phyloP scores from a whole-genome alignment of 2,888 invertebrate species.

The Disparrhopalites patrizii region DNA sequence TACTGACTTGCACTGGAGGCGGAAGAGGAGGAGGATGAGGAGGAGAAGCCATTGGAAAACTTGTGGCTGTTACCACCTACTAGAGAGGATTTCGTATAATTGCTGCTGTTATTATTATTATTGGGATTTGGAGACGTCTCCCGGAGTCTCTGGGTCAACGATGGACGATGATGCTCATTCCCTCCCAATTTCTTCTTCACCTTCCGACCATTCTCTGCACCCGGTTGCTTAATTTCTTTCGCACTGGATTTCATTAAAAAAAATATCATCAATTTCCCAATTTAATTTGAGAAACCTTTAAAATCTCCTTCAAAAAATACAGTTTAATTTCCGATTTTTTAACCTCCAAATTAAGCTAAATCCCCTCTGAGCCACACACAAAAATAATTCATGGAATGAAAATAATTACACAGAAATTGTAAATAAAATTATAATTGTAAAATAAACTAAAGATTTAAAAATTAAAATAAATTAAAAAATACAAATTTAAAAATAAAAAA shows the following conservation, averaged over 20 bases:
- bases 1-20: slow-evolving; percentile 15
- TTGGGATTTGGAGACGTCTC: slow-evolving; percentile 42
- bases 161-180: slow-evolving; percentile 16
- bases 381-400: too few relatives aligned
- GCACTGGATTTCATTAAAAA: slow-evolving; percentile 62
- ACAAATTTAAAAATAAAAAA: too few relatives aligned
- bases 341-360: too few relatives aligned
- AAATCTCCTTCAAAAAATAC: slow-evolving; percentile 2
- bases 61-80: slow-evolving; percentile 33
- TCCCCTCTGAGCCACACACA: too few relatives aligned
- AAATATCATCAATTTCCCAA: slow-evolving; percentile 1
- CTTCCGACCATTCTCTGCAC: slow-evolving; percentile 81
- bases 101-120: slow-evolving; percentile 31
- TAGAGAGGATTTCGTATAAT: slow-evolving; percentile 36
- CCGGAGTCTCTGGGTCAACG: slow-evolving; percentile 38
- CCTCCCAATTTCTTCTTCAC: slow-evolving; percentile 66
- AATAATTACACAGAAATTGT: too few relatives aligned
- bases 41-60: slow-evolving; percentile 35
- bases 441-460: too few relatives aligned
- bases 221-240: slow-evolving; percentile 87
- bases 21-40: too few relatives aligned
- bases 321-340: background rate
- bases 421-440: too few relatives aligned
- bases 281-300: background rate
- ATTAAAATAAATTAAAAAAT: too few relatives aligned